A percentile compares a stretch with the other conserved stretches of the same genome.
Evolutionary conservation across 2,888 invertebrate species (phyloP).

Genomic region (Agrochola lota): DNA sequence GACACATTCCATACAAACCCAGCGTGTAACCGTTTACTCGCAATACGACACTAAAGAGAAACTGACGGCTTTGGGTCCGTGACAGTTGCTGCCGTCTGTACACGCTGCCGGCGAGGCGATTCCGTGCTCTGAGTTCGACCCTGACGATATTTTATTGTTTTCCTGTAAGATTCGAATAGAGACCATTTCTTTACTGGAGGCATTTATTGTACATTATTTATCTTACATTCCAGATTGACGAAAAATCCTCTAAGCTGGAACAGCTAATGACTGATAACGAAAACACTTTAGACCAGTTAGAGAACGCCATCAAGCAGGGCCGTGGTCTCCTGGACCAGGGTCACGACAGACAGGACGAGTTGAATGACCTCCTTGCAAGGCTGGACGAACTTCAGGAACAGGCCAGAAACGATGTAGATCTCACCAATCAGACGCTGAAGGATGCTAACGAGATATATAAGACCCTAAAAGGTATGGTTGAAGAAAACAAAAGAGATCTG

Average conservation of each 20-base stretch:
- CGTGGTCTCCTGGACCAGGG: slow-evolving; percentile 92
- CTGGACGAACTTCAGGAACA: slow-evolving; percentile 94
- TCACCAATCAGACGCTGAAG: slow-evolving; percentile 92
- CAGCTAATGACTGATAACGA: slow-evolving; percentile 89
- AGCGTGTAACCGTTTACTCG: neutral
- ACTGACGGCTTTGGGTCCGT: too few relatives aligned
- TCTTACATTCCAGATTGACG: slow-evolving; percentile 88
- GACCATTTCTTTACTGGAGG: neutral
- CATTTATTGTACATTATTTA: neutral
- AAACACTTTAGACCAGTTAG: slow-evolving; percentile 91
- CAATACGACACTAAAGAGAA: too few relatives aligned
- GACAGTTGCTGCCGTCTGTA: too few relatives aligned
- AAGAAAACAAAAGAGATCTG: neutral
- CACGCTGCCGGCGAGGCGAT: too few relatives aligned
- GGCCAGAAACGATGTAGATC: slow-evolving; percentile 95
- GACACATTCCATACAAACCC: neutral
- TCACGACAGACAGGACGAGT: slow-evolving; percentile 92
- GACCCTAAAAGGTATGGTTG: slow-evolving; percentile 71
- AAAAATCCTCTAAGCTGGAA: slow-evolving; percentile 84
- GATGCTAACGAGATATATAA: slow-evolving; percentile 77
- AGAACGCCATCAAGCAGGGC: slow-evolving; percentile 92
- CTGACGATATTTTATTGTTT: neutral
- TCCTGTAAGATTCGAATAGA: neutral
- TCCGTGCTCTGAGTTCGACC: too few relatives aligned
- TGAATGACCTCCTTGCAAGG: slow-evolving; percentile 95